Evolutionary conservation across 37 sponge, comb jelly and placozoan genomes (phyloP).

Genomic region (Cliona cf. orientalis): DNA sequence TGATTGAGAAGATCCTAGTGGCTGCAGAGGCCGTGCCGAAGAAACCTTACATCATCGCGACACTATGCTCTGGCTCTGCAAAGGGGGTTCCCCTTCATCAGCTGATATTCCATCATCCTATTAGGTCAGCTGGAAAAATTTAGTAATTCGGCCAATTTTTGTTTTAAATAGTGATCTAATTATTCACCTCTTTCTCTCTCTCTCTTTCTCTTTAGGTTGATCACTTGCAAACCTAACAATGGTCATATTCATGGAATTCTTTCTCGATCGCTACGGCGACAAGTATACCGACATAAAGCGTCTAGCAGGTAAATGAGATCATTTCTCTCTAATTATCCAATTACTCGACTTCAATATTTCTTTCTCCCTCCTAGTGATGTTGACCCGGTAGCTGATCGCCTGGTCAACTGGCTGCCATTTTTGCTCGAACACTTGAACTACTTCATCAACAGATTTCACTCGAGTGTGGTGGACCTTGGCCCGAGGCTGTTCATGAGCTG

Average conservation of each 20-base stretch:
- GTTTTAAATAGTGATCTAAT: neutral
- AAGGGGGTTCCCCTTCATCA: constrained; percentile 66
- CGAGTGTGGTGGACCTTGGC: constrained; percentile 68
- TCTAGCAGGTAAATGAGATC: constrained; percentile 44
- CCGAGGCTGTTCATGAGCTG: constrained; percentile 79
- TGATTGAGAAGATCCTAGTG: constrained; percentile 50
- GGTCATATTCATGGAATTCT: constrained; percentile 70
- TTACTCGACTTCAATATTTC: neutral
- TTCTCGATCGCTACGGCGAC: constrained; percentile 74
- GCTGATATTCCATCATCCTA: constrained; percentile 62
- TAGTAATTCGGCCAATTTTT: neutral
- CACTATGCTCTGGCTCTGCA: constrained; percentile 51
- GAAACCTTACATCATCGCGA: constrained; percentile 71
- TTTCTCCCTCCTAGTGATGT: neutral
- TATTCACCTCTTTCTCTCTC: neutral
- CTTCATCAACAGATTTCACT: constrained; percentile 79
- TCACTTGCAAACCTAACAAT: constrained; percentile 71
- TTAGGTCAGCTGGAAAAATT: constrained; percentile 50
- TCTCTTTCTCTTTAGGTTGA: constrained; percentile 40
- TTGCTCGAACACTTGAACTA: constrained; percentile 62
- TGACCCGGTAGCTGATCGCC: constrained; percentile 23
- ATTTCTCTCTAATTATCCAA: neutral
- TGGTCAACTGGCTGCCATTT: constrained; percentile 73
- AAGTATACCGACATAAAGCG: constrained; percentile 66
- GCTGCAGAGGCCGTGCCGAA: constrained; percentile 31